Evolutionary conservation across 2,113 vertebrate species (phyloP).

Genomic region (Pomatostomus ruficeps): DNA sequence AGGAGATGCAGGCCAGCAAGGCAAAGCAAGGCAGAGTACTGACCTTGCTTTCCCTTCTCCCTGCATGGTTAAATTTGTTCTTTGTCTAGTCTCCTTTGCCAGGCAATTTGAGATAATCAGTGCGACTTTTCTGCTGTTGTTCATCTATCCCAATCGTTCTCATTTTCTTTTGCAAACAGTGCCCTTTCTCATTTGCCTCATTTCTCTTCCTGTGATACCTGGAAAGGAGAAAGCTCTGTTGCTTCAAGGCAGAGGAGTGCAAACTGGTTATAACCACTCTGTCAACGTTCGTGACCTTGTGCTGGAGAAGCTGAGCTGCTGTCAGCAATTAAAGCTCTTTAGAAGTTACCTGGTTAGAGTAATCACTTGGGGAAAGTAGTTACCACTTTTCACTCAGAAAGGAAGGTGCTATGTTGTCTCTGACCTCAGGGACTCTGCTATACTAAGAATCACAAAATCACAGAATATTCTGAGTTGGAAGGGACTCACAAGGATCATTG

Average conservation of each 20-base stretch:
- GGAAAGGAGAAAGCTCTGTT: background rate
- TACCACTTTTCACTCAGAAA: background rate
- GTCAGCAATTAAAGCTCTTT: background rate
- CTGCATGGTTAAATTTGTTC: background rate
- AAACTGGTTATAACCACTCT: background rate
- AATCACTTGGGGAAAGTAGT: background rate
- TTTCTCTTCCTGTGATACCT: background rate
- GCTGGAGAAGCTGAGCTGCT: background rate
- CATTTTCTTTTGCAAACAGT: background rate
- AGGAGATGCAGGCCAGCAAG: background rate
- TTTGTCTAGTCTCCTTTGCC: background rate
- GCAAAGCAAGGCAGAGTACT: background rate
- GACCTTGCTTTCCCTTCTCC: background rate
- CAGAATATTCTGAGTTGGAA: background rate
- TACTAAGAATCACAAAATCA: background rate
- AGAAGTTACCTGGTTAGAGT: background rate
- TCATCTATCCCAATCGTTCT: background rate
- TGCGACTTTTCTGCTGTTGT: background rate
- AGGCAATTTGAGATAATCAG: background rate
- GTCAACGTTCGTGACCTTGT: background rate
- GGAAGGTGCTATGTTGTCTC: background rate
- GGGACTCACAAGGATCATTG: background rate
- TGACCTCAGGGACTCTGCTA: background rate
- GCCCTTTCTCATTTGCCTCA: background rate
- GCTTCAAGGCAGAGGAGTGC: background rate